Conservation (phyloP, 37 sponge, comb jelly and placozoan species). For the Halichondria panicea region DNA sequence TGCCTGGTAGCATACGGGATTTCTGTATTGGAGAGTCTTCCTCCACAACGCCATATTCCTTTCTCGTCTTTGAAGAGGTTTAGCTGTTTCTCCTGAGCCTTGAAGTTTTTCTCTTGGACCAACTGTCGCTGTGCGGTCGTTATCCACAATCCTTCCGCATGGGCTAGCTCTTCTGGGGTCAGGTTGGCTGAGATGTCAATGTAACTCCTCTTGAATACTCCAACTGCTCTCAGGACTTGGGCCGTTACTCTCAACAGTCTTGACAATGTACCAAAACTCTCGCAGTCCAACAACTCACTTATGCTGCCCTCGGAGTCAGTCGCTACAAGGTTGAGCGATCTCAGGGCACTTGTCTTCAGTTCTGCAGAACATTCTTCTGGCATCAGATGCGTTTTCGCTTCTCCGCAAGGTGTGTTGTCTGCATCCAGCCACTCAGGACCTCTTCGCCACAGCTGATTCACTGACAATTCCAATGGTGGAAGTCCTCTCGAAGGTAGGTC, state of each 20-base stretch:
- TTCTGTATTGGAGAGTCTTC: constrained; percentile 8
- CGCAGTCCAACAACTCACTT: neutral
- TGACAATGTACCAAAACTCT: neutral
- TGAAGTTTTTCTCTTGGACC: neutral
- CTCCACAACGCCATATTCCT: constrained; percentile 8
- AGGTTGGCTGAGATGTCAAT: neutral
- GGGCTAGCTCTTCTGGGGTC: constrained; percentile 1
- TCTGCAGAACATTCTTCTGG: constrained; percentile 18
- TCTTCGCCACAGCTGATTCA: neutral
- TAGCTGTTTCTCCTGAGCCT: neutral
- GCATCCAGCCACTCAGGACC: constrained; percentile 13
- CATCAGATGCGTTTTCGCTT: neutral
- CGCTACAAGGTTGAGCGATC: neutral
- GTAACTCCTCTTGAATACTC: neutral
- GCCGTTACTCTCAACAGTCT: constrained; percentile 4
- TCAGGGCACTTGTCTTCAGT: neutral
- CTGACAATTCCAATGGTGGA: neutral
- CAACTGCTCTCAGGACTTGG: constrained; percentile 9
- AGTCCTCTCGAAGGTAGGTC: constrained; percentile 20
- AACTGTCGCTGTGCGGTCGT: neutral
- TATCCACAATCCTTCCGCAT: constrained; percentile 12
- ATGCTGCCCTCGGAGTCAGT: neutral
- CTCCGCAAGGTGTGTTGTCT: neutral
- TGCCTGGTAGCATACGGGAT: neutral
- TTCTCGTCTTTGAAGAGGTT: neutral